These are phyloP conservation scores for Tragulus kanchil DNA, from an alignment of 2,113 vertebrate genomes.

Conservation along the genomic window DNA sequence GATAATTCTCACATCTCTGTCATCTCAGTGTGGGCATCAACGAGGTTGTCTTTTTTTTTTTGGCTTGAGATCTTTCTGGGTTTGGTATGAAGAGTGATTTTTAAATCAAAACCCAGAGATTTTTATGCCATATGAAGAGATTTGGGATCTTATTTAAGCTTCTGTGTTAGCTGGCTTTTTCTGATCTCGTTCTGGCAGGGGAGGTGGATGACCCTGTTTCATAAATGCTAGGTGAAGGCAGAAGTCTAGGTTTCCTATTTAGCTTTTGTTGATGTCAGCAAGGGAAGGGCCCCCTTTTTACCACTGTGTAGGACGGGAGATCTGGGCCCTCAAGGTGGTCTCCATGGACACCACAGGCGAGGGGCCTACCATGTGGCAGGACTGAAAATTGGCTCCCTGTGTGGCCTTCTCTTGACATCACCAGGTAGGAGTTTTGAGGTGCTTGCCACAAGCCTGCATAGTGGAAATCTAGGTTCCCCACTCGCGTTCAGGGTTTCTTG, in stretches of 20 bases:
- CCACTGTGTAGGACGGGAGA: background rate
- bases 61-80: background rate
- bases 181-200: background rate
- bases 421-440: background rate
- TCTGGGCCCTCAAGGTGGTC: background rate
- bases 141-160: background rate
- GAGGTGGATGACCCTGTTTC: background rate
- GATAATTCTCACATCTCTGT: background rate
- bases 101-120: background rate
- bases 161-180: background rate
- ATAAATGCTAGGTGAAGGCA: background rate
- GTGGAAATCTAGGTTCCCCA: background rate
- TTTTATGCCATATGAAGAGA: background rate
- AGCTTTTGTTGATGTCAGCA: background rate
- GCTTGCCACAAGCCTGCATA: background rate
- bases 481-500: background rate
- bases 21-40: background rate
- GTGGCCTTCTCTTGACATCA: background rate
- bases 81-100: background rate
- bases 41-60: background rate
- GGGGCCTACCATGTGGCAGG: background rate
- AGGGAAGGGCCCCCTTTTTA: background rate
- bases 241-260: background rate
- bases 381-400: background rate
- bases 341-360: background rate